Evolutionary conservation across 1,140 invertebrate genomes (phyloP), one percentile per base, ranked within the genome.

Genomic region (Heliothis subflexa): DNA sequence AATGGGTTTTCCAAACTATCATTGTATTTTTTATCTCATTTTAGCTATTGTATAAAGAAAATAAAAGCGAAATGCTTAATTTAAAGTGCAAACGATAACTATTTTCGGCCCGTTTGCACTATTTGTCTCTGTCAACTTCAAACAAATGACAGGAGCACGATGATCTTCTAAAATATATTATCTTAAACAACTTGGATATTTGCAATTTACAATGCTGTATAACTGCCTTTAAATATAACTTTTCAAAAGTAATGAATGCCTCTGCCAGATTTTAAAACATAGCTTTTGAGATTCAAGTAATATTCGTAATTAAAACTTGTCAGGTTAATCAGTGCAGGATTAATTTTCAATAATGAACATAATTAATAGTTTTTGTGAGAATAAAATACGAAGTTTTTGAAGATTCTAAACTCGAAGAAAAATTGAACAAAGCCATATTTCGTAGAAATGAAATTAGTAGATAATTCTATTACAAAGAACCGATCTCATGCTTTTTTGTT

Each of bases 1-100:
- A 70, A 70, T 50, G 66, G 13, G 11, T 70, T 68, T 70, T 50
- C 9, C 16, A 70, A 70, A 50, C 13, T 70, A 49, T 64, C 16
- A 18, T 64, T 64, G 61, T 64, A 16, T 64, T 64, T 33, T 25
- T 61, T 25, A 61, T 21, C 28, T 28, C 25, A 25, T 28, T 13
- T 13, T 28, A 33, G 28, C 28, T 28, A 61, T 13, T 61, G 14
- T 61, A 33, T 10, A 33, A 14, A 28, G 57, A 61, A 61, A 61
- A 57, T 40, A 40, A 33, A 25, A 13, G 50, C 50, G 1, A 61
- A 28, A 5, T 55, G 18, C 54, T 55, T 18, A 40, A 40, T 40
- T 40, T 40, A 40, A 40, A 40, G 33, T 40, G 33, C 33, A 40
- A 40, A 40, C 33, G 33, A 40, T 40, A 40, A 40, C 33, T 40